Evolutionary conservation across 2,888 invertebrate genomes (phyloP), one percentile per base, ranked within the genome.

Genomic region (Archips xylosteana): DNA sequence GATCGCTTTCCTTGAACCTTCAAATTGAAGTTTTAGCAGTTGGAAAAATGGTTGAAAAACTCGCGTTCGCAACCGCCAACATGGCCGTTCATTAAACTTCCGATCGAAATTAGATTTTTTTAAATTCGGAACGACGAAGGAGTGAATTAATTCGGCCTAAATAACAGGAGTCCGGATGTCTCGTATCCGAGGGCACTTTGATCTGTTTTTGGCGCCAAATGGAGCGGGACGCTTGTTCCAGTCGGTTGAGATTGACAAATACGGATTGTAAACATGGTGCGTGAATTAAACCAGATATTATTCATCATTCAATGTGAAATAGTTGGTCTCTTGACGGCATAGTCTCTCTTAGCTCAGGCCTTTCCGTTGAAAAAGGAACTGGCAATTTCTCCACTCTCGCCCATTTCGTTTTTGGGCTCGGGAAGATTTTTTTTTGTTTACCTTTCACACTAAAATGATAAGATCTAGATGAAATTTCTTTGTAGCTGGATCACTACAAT

Each of bases 121-220:
- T 51, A 74, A 74, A 65, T 74, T 70, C 74, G 45, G 51, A 65
- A 65, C 60, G 57, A 70, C 54, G 57, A 70, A 65, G 61, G 65
- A 74, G 49, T 70, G 60, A 70, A 74, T 70, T 70, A 60, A 64
- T 65, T 64, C 59, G 65, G 51, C 73, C 75, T 61, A 61, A 73
- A 73, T 87, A 83, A 85, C 73, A 74, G 83, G 85, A 86, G 78
- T 78, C 86, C 87, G 89, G 88, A 89, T 88, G 90, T 88, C 85
- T 89, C 87, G 77, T 83, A 79, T 87, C 85, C 84, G 82, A 84
- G 82, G 82, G 87, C 86, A 84, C 90, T 90, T 92, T 92, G 92
- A 92, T 93, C 93, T 92, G 92, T 92, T 92, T 85, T 80, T 77
- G 82, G 85, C 83, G 78, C 82, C 87, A 88, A 90, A 89, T 86